Evolutionary conservation across 2,888 invertebrate genomes (phyloP).

Genomic region (Tanypteryx hageni): DNA sequence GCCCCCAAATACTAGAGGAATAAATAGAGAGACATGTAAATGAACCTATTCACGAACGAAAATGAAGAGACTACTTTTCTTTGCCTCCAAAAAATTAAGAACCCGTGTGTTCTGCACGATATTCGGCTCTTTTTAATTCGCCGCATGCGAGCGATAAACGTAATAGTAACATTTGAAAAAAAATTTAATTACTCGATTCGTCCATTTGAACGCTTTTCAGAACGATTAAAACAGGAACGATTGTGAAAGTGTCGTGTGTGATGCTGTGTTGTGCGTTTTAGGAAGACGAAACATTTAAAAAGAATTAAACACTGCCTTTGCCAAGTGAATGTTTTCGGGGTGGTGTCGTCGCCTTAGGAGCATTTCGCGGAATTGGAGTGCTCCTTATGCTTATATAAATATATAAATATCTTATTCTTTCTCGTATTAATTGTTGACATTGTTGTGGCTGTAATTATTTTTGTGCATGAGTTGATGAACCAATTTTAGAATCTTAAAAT

Average conservation of each 20-base stretch:
- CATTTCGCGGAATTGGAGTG: neutral
- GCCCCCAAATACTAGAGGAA: neutral
- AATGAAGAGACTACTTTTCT: neutral
- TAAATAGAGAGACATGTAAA: neutral
- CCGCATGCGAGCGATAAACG: neutral
- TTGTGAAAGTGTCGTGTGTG: constrained; percentile 26
- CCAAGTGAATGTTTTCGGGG: constrained; percentile 8
- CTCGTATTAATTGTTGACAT: constrained; percentile 28
- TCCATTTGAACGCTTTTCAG: neutral
- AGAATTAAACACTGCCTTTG: neutral
- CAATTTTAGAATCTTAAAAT: neutral
- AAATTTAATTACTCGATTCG: neutral
- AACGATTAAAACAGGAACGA: neutral
- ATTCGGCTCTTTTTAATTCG: neutral
- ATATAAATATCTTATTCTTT: constrained; percentile 14
- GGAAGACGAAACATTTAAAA: constrained; percentile 1
- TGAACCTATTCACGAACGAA: neutral
- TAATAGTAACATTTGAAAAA: neutral
- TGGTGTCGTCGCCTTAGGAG: constrained; percentile 22
- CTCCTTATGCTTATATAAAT: neutral
- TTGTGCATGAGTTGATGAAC: constrained; percentile 32
- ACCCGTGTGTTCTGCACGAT: neutral
- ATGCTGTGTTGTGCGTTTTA: constrained; percentile 14
- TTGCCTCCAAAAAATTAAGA: neutral
- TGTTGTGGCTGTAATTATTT: constrained; percentile 32